Base-by-base conservation (phyloP, 2,888 invertebrate genomes). In the Leptopilina drosophilae region DNA sequence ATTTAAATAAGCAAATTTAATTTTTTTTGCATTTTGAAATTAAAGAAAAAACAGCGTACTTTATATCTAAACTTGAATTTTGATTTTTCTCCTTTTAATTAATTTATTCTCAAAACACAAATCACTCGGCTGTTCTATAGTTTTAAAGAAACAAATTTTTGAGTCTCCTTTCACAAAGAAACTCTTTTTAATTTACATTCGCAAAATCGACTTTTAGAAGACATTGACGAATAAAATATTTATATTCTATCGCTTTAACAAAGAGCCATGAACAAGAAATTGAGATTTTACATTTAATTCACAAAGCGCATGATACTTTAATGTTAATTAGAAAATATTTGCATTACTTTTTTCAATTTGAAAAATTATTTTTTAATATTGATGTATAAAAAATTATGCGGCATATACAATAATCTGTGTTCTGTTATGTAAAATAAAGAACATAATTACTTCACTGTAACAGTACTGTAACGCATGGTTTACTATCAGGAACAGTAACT, bases 1-100 rank as follows among this genome's bases (percentile, higher is more conserved):
- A 78, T 78, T 11, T 76, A 78, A 49, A 79, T 62, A 26, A 66
- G 42, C 40, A 20, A 77, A 59, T 66, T 73, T 80, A 33, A 77
- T 53, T 65, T 64, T 77, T 20, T 77, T 64, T 76, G 49, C 77
- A 77, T 14, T 46, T 78, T 26, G 62, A 46, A 59, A 53, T 81
- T 64, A 59, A 67, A 65, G 64, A 40, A 11, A 49, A 49, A 49
- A 49, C 49, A 12, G 11, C 49, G 12, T 9, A 69, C 15, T 42
- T 20, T 75, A 42, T n/a, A 66, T 59, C 12, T 49, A 53, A 64
- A 69, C 62, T 49, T 42, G 64, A 53, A 64, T 62, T 65, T 64
- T 59, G 56, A 15, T 73, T 73, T 49, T 59, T 12, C 59, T 65
- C 77, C 59, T 0, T 59, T 46, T 69, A 33, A 15, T 77, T 80